A percentile compares a stretch with the other conserved stretches of the same genome.
phyloP scores from a whole-genome alignment of 2,113 vertebrate genomes.

The Cynocephalus volans region DNA sequence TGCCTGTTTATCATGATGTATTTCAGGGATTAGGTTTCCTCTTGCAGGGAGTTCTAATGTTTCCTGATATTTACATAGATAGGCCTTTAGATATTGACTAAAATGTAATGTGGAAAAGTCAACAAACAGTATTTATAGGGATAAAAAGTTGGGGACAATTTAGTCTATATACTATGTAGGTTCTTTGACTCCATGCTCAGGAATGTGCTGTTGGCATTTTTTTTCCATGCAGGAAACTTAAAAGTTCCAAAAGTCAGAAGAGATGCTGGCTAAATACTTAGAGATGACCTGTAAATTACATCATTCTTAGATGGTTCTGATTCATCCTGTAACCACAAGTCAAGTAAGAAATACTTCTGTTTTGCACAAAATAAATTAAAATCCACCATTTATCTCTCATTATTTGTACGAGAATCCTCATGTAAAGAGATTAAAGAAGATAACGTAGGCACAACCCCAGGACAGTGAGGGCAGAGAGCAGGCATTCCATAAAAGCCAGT shows the following conservation, averaged over 20 bases:
- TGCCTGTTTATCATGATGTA: not conserved
- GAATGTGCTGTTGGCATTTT: not conserved
- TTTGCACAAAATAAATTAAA: not conserved
- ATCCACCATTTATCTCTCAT: not conserved
- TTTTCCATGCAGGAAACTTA: not conserved
- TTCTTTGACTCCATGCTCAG: not conserved
- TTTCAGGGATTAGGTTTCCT: slow-evolving; percentile 28
- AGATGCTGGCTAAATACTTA: accelerated
- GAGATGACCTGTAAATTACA: accelerated
- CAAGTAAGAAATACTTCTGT: not conserved
- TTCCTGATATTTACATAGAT: slow-evolving; percentile 50
- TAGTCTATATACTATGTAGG: accelerated
- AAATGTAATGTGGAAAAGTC: not conserved
- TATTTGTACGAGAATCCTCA: not conserved
- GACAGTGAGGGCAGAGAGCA: too few species aligned
- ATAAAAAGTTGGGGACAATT: not conserved
- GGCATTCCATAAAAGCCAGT: not conserved
- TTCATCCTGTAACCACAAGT: not conserved
- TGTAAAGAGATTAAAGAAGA: not conserved
- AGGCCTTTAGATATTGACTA: slow-evolving; percentile 56
- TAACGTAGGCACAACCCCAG: not conserved
- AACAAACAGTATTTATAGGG: not conserved
- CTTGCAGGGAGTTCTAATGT: not conserved
- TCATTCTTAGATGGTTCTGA: not conserved
- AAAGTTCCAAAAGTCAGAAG: not conserved